Conservation (phyloP, 2,888 invertebrate species). For the Fabriciana adippe region DNA sequence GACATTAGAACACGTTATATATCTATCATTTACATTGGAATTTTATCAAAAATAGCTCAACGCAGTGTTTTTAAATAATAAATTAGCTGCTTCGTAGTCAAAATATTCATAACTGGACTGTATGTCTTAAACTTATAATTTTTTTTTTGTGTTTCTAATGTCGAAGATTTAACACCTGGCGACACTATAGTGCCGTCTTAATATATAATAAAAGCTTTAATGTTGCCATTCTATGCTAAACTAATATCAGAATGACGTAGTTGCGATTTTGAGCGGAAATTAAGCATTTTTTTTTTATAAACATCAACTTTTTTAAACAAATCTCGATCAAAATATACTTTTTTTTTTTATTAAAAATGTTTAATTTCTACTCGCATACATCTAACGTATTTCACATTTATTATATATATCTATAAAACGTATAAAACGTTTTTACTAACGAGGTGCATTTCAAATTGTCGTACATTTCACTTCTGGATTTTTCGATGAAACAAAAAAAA, state of each 20-base stretch:
- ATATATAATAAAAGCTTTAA: constrained; percentile 46
- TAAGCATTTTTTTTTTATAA: constrained; percentile 38
- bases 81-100: not conserved
- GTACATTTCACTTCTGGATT: not conserved
- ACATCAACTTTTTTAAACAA: constrained; percentile 10
- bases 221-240: constrained; percentile 53
- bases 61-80: constrained; percentile 1
- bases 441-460: not conserved
- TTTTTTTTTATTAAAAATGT: constrained; percentile 29
- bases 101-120: too few relatives aligned
- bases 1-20: constrained; percentile 17
- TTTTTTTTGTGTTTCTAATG: constrained; percentile 1
- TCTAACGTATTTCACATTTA: constrained; percentile 32
- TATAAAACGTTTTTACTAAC: constrained; percentile 1
- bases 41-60: constrained; percentile 20
- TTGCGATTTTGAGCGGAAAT: constrained; percentile 33
- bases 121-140: not conserved
- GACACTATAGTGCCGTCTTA: constrained; percentile 39
- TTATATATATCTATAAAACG: constrained; percentile 27
- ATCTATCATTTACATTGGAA: constrained; percentile 16
- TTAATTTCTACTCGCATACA: constrained; percentile 28
- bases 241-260: constrained; percentile 57
- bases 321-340: constrained; percentile 20
- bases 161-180: constrained; percentile 32
- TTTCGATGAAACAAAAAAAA: not conserved